Evolutionary conservation across 2,113 vertebrate species (phyloP), one percentile per base, ranked within the genome.

Genomic region (Psilopsiagon aymara): DNA sequence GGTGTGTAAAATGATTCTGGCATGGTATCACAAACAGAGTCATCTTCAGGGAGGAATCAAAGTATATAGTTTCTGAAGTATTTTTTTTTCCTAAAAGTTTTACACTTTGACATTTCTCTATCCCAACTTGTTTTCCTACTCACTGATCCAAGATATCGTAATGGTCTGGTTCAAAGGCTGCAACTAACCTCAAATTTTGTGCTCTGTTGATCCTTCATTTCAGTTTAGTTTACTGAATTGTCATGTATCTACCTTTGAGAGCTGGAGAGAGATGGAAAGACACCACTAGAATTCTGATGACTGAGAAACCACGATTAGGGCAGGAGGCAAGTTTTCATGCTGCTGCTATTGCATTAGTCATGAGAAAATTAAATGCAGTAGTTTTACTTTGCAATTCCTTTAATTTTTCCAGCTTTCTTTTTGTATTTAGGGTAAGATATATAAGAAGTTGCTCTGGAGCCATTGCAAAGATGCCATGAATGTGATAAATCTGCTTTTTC

Each of bases 1-100:
- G 92, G 66, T 96, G 97, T 95, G 78, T 97, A 94, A 97, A 97
- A 97, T 95, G 71, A 96, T 95, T 95, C 87, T 81, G 57, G 47
- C 74, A 44, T 80, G 84, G 15, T 69, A 80, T 97, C 85, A 74
- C 44, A 78, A 82, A 67, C 52, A 76, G 85, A 97, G 63, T 95
- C 81, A 95, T 88, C 95, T 97, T 91, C 62, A 81, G 94, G 74
- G 87, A 90, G 63, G 80, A 85, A 95, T 96, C 60, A 85, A 91
- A 86, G 81, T 79, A 18, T 79, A 92, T 97, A 82, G 76, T 77
- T 96, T 96, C 90, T 97, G 96, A 97, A 78, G 68, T 75, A 2
- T 74, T 93, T 77, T 85, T 83, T 89, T 82, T 83, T 16, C 74
- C 23, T 85, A 90, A 59, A 88, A 59, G 79, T 95, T 95, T 95